phyloP scores from a whole-genome alignment of 2,113 vertebrate genomes.

The Edolisoma coerulescens region DNA sequence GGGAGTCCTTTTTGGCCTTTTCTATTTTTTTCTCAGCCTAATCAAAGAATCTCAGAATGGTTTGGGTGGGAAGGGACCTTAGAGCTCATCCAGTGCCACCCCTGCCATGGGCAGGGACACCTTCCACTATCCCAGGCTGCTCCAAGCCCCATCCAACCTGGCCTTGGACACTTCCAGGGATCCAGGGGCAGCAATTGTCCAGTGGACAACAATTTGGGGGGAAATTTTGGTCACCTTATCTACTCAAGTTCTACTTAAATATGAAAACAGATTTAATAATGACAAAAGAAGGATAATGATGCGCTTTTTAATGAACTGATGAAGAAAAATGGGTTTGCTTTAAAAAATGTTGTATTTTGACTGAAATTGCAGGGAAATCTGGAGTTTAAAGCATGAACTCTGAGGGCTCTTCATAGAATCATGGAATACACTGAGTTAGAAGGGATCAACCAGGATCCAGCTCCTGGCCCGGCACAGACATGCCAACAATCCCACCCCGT shows the following conservation, averaged over 20 bases:
- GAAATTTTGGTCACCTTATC: background rate
- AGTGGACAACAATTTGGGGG: background rate
- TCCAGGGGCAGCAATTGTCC: background rate
- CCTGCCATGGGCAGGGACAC: background rate
- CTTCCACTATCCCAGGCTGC: fast-evolving
- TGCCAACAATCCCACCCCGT: background rate
- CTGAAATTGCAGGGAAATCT: background rate
- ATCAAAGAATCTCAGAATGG: background rate
- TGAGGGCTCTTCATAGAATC: background rate
- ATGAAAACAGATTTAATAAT: background rate
- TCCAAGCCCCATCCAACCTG: background rate
- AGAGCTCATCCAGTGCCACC: fast-evolving
- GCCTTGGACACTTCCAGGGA: background rate
- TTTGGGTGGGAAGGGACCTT: background rate
- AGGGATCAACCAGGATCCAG: background rate
- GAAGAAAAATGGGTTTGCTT: background rate
- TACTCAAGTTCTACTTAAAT: background rate
- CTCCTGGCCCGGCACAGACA: background rate
- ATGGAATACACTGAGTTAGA: background rate
- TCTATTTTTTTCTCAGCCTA: background rate
- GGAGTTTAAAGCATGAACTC: background rate
- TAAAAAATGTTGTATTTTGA: fast-evolving
- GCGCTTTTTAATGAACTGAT: background rate
- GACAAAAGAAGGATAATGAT: background rate
- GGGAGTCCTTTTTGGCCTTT: background rate